A percentile compares a stretch with the other conserved stretches of the same genome.
Conservation (phyloP, 2,888 invertebrate genomes). For the Aradus depressus region DNA sequence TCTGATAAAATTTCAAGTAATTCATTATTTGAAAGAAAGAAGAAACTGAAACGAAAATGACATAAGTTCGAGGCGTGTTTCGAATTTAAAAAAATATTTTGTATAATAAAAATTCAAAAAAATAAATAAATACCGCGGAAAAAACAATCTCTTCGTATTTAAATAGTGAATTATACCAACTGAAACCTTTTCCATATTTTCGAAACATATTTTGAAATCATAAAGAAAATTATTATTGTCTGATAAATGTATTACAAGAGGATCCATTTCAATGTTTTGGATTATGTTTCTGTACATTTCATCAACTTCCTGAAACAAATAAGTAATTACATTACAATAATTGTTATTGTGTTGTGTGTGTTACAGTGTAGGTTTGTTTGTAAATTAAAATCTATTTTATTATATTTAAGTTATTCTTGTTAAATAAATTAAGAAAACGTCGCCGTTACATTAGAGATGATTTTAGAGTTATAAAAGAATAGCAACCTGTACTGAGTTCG, state of each 20-base stretch:
- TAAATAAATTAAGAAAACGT: no score
- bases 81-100: neutral
- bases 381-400: no score
- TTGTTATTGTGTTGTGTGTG: no score
- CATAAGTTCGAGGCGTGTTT: neutral
- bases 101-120: neutral
- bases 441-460: no score
- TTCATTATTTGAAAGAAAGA: constrained; percentile 84
- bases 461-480: no score
- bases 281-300: constrained; percentile 55
- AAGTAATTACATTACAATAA: no score
- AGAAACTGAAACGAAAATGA: constrained; percentile 48
- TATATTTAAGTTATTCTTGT: no score
- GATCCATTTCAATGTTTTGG: constrained; percentile 49
- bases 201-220: constrained; percentile 54
- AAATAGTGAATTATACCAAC: constrained; percentile 72
- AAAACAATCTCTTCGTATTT: constrained; percentile 71
- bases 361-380: no score
- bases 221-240: constrained; percentile 57
- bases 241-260: constrained; percentile 53
- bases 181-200: constrained; percentile 64
- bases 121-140: constrained; percentile 45
- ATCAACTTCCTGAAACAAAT: constrained; percentile 49
- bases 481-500: no score
- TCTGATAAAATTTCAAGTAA: constrained; percentile 82